Base-by-base conservation (phyloP, 30 jellyfish, hydroid and myxozoan species). In the Hydractinia echinata region DNA sequence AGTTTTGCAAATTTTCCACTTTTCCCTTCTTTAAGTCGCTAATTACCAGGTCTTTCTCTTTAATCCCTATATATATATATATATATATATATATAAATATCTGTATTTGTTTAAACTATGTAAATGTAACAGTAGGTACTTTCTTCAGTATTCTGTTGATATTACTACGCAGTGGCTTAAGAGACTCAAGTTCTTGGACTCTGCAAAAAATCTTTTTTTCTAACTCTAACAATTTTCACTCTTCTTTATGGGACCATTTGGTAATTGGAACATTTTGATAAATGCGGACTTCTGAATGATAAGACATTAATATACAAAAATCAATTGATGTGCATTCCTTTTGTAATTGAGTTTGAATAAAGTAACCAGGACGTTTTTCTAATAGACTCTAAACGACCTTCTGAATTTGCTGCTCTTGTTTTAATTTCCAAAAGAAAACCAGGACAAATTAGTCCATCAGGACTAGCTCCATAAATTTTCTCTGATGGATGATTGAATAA, bases 401-500 rank as follows among this genome's bases (percentile, higher is more conserved):
- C 66, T 18, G 83, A 77, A 54, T 77, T 77, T 1, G 60, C 55
- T 52, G 82, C 85, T 54, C 85, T 77, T 58, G 76, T 77, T 53
- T 77, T 77, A 21, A 77, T 53, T 77, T 60, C 79, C 55, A 54
- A 53, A 4, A 54, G 1, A 56, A 77, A 16, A 19, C 60, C 60
- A 10, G 79, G 2, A 52, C 55, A 48, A 18, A 77, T 54, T 54
- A 77, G 60, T 13, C 80, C 78, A 77, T 4, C 85, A 77, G 85
- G 85, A 77, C 85, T n/a, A 8, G 79, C 60, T 4, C 61, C 82
- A 77, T 77, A 77, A 9, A 8, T 4, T 53, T 53, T 21, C 30
- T 77, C 85, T n/a, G 19, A 5, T 64, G 6, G 19, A 64, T 64
- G 18, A 51, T 6, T 4, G 6, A 64, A 4, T 53, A 77, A 77